A percentile compares a stretch with the other conserved stretches of the same genome.
phyloP scores from a whole-genome alignment of 2,888 invertebrate genomes.

The Trichogramma evanescens region DNA sequence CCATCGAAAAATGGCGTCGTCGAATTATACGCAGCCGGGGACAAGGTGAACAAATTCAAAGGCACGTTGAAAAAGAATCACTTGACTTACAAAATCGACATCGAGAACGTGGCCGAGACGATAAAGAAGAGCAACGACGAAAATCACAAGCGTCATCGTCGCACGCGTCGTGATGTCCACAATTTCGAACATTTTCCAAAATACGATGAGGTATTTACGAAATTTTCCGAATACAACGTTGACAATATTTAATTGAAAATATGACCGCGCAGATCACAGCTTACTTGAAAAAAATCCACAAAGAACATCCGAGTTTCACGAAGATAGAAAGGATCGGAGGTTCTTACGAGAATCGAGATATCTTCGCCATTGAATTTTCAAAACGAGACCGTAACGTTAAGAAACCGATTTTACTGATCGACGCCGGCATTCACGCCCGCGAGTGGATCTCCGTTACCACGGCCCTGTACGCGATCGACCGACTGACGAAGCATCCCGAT shows the following conservation, averaged over 20 bases:
- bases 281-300: neutral
- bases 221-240: too few species aligned
- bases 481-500: slow-evolving; percentile 49
- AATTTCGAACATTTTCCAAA: neutral
- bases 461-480: slow-evolving; percentile 54
- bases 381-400: slow-evolving; percentile 44
- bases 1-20: slow-evolving; percentile 6
- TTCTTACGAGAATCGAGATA: slow-evolving; percentile 22
- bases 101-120: slow-evolving; percentile 44
- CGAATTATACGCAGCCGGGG: slow-evolving; percentile 32
- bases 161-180: too few species aligned
- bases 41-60: slow-evolving; percentile 28
- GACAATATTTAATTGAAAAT: too few species aligned
- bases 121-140: neutral
- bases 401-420: slow-evolving; percentile 54
- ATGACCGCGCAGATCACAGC: slow-evolving; percentile 1
- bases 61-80: slow-evolving; percentile 35
- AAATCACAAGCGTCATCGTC: too few species aligned
- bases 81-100: slow-evolving; percentile 46
- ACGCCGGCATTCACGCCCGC: slow-evolving; percentile 60
- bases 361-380: slow-evolving; percentile 59
- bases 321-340: slow-evolving; percentile 8
- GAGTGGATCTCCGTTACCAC: slow-evolving; percentile 63
- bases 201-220: neutral
- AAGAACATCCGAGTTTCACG: neutral